These are phyloP conservation scores for Triplophysa rosa DNA, from an alignment of 2,113 vertebrate genomes.

Conservation along the genomic window DNA sequence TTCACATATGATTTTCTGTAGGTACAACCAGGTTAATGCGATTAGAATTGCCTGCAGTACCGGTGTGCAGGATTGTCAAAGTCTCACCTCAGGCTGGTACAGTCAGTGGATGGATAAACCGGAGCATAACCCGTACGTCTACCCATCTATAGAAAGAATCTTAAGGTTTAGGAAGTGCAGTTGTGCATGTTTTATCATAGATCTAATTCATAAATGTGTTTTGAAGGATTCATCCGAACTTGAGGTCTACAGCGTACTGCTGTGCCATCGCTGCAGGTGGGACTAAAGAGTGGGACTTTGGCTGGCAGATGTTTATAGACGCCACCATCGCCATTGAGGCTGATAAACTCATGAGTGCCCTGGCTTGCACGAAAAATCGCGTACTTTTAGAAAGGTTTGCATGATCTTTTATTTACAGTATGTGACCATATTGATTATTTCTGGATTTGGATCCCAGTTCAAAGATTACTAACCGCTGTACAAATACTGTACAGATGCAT, in stretches of 20 bases:
- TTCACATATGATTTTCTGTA: slow-evolving; percentile 50
- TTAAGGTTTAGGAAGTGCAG: too few species aligned
- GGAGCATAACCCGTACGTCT: slow-evolving; percentile 66
- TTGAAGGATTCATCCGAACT: slow-evolving; percentile 81
- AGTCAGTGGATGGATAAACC: slow-evolving; percentile 4
- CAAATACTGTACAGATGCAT: too few species aligned
- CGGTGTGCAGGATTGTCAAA: slow-evolving; percentile 62
- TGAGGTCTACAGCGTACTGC: slow-evolving; percentile 87
- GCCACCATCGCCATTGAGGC: slow-evolving; percentile 78
- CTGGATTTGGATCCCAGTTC: background rate
- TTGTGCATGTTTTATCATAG: background rate
- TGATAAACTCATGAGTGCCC: slow-evolving; percentile 77
- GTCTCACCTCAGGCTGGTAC: slow-evolving; percentile 46
- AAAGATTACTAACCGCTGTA: background rate
- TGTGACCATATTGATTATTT: background rate
- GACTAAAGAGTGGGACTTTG: slow-evolving; percentile 79
- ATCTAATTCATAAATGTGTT: background rate
- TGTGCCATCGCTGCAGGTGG: slow-evolving; percentile 77
- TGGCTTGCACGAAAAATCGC: slow-evolving; percentile 76
- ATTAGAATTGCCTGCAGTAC: slow-evolving; percentile 82
- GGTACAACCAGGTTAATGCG: slow-evolving; percentile 84
- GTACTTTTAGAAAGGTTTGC: slow-evolving; percentile 80
- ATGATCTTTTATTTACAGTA: background rate
- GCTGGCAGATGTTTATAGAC: slow-evolving; percentile 73
- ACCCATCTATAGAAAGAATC: background rate